Evolutionary conservation across 2,113 vertebrate genomes (phyloP).

Genomic region (Tympanuchus pallidicinctus): DNA sequence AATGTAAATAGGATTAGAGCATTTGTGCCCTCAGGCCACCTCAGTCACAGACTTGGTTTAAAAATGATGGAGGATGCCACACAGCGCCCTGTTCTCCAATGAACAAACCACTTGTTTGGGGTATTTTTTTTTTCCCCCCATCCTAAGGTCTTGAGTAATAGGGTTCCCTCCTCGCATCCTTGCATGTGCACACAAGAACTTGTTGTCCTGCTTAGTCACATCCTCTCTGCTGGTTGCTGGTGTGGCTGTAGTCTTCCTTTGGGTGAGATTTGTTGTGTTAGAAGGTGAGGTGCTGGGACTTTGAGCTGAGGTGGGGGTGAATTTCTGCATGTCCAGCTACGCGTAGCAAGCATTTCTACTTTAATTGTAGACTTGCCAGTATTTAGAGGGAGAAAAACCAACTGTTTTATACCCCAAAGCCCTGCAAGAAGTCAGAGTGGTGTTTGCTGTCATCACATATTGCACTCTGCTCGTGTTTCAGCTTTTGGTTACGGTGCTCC

Average conservation of each 20-base stretch:
- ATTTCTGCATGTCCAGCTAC: background rate
- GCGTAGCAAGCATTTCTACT: background rate
- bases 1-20: conserved; percentile 8
- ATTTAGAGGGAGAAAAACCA: rapidly evolving
- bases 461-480: conserved; percentile 50
- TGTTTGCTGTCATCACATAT: background rate
- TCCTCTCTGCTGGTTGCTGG: background rate
- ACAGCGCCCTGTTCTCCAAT: background rate
- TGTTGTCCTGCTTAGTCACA: background rate
- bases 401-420: rapidly evolving
- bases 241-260: background rate
- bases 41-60: background rate
- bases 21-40: background rate
- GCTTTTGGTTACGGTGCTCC: conserved; percentile 96
- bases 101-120: background rate
- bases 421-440: rapidly evolving
- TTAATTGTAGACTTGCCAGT: rapidly evolving
- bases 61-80: background rate
- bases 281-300: background rate
- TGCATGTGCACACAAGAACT: rapidly evolving
- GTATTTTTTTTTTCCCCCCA: background rate
- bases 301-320: rapidly evolving
- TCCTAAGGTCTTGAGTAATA: background rate
- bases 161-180: rapidly evolving
- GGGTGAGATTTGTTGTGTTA: background rate